Evolutionary conservation across 2,113 vertebrate species (phyloP).

Genomic region (Podiceps cristatus): DNA sequence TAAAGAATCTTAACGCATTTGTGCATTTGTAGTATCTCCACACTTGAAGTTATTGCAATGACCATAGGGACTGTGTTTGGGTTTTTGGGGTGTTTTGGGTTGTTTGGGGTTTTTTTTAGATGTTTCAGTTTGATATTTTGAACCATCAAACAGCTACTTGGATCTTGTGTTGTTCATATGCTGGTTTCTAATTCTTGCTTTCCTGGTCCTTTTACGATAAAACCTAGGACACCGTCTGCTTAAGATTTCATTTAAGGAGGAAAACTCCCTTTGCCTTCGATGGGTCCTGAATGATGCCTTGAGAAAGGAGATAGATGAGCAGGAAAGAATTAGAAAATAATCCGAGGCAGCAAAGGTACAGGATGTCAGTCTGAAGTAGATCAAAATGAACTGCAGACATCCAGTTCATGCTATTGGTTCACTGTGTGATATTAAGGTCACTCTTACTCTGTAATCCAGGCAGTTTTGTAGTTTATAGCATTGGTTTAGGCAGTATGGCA

Average conservation of each 20-base stretch:
- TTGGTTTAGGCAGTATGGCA: not conserved
- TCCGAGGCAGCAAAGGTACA: not conserved
- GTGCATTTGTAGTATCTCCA: not conserved
- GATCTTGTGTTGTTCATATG: not conserved
- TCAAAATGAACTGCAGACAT: not conserved
- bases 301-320: not conserved
- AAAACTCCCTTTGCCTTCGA: fast-evolving
- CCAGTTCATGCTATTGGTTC: not conserved
- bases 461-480: not conserved
- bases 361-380: not conserved
- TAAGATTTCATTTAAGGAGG: not conserved
- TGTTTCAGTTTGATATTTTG: not conserved
- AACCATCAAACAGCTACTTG: not conserved
- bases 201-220: not conserved
- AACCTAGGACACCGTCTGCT: not conserved
- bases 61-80: not conserved
- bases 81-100: too few relatives aligned
- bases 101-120: not conserved
- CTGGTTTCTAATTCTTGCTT: not conserved
- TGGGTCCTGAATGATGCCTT: not conserved
- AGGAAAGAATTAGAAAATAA: not conserved
- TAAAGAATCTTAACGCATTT: not conserved
- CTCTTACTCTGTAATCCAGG: not conserved
- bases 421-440: not conserved
- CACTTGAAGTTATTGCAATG: not conserved